A percentile compares a stretch with the other conserved stretches of the same genome.
Evolutionary conservation across 2,113 vertebrate genomes (phyloP).

Genomic region (Oryzias melastigma): DNA sequence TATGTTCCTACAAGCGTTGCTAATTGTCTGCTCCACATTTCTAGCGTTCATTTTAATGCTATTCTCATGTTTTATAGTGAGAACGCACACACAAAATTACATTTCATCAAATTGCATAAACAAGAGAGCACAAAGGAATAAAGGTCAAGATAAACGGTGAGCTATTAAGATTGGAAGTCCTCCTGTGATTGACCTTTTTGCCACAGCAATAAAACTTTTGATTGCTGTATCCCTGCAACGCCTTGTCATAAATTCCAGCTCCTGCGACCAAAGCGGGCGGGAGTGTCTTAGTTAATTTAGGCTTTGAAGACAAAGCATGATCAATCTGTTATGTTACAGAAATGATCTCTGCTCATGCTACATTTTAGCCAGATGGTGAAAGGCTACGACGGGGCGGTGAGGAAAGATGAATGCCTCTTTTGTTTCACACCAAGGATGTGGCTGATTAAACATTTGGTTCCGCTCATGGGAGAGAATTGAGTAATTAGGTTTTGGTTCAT

Average conservation of each 20-base stretch:
- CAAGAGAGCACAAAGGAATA: neutral
- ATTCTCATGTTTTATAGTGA: neutral
- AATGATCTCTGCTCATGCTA: constrained; percentile 2
- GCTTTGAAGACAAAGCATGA: neutral
- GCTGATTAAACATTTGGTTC: constrained; percentile 64
- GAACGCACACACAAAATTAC: neutral
- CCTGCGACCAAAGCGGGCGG: neutral
- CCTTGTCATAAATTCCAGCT: constrained; percentile 38
- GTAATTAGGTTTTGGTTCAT: constrained; percentile 13
- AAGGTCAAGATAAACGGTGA: constrained; percentile 29
- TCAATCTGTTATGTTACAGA: neutral
- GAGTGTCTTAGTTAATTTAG: constrained; percentile 6
- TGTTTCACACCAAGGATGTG: constrained; percentile 57
- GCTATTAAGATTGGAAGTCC: constrained; percentile 67
- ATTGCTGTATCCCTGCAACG: constrained; percentile 36
- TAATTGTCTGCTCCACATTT: neutral
- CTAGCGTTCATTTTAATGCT: neutral
- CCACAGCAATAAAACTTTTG: constrained; percentile 51
- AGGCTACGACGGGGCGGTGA: constrained; percentile 9
- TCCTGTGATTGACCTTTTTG: constrained; percentile 15
- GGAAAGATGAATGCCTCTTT: constrained; percentile 45
- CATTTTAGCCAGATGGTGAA: constrained; percentile 15
- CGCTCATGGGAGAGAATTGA: constrained; percentile 22
- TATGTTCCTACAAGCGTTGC: neutral
- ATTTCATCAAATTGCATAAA: neutral